A percentile compares a stretch with the other conserved stretches of the same genome.
phyloP scores from a whole-genome alignment of 2,888 invertebrate genomes.

The Plebejus anna region DNA sequence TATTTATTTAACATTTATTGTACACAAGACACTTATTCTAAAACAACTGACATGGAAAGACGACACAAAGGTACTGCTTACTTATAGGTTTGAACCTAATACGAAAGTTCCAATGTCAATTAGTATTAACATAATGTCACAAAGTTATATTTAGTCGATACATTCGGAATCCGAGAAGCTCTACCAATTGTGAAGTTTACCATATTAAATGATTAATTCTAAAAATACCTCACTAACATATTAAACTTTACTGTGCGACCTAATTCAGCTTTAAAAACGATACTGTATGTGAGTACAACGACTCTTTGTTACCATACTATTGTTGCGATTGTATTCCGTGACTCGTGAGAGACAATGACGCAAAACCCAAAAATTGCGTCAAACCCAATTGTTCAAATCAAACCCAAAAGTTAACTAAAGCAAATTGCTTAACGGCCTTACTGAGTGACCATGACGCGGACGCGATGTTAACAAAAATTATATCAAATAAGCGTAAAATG shows the following conservation, averaged over 20 bases:
- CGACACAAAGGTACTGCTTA: too few species aligned
- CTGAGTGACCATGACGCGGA: constrained; percentile 18
- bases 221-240: background rate
- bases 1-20: too few species aligned
- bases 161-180: background rate
- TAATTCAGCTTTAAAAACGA: background rate
- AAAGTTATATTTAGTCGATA: background rate
- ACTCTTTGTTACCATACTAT: background rate
- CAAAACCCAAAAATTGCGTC: constrained; percentile 21
- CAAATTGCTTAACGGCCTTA: constrained; percentile 7
- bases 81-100: background rate
- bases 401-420: constrained; percentile 24
- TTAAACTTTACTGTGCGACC: background rate
- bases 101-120: background rate
- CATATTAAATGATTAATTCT: background rate
- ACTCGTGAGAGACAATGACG: background rate
- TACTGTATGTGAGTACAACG: background rate
- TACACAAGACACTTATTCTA: too few species aligned
- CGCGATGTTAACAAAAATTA: constrained; percentile 5
- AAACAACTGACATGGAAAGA: too few species aligned
- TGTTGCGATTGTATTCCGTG: constrained; percentile 20
- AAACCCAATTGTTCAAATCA: constrained; percentile 9
- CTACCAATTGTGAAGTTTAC: background rate
- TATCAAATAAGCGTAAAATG: background rate
- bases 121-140: background rate